A percentile compares a stretch with the other conserved stretches of the same genome.
Evolutionary conservation across 2,888 invertebrate genomes (phyloP).

Genomic region (Trisateles emortualis): DNA sequence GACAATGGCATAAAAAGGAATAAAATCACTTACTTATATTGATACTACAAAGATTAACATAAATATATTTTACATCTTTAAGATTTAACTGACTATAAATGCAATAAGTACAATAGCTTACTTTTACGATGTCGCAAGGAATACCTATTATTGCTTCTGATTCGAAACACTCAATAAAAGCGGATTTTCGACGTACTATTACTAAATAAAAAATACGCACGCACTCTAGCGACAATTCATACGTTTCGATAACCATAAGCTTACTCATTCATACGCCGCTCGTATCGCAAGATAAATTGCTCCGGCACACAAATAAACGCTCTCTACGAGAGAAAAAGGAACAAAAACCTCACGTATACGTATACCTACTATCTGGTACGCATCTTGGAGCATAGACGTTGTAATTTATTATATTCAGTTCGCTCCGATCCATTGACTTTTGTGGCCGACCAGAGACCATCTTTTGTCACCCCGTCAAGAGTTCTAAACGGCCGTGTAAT

Average conservation of each 20-base stretch:
- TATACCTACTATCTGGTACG: slow-evolving; percentile 59
- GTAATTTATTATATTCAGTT: slow-evolving; percentile 84
- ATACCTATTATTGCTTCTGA: slow-evolving; percentile 2
- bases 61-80: neutral
- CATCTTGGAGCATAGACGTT: slow-evolving; percentile 72
- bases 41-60: neutral
- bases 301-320: slow-evolving; percentile 79
- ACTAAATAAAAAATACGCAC: slow-evolving; percentile 47
- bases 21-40: neutral
- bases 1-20: slow-evolving; percentile 13
- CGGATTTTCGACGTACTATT: slow-evolving; percentile 27
- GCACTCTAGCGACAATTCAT: slow-evolving; percentile 60
- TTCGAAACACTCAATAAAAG: slow-evolving; percentile 35
- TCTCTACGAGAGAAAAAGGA: slow-evolving; percentile 69
- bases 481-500: slow-evolving; percentile 84
- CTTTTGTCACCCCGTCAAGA: slow-evolving; percentile 81
- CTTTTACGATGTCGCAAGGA: slow-evolving; percentile 7
- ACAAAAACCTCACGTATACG: slow-evolving; percentile 66
- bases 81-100: neutral
- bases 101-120: neutral
- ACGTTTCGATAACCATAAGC: slow-evolving; percentile 71
- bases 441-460: slow-evolving; percentile 74
- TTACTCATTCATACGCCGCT: slow-evolving; percentile 79
- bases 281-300: slow-evolving; percentile 83
- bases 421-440: slow-evolving; percentile 82